Evolutionary conservation across 2,888 invertebrate genomes (phyloP), one percentile per base, ranked within the genome.

Genomic region (Axea sp.): DNA sequence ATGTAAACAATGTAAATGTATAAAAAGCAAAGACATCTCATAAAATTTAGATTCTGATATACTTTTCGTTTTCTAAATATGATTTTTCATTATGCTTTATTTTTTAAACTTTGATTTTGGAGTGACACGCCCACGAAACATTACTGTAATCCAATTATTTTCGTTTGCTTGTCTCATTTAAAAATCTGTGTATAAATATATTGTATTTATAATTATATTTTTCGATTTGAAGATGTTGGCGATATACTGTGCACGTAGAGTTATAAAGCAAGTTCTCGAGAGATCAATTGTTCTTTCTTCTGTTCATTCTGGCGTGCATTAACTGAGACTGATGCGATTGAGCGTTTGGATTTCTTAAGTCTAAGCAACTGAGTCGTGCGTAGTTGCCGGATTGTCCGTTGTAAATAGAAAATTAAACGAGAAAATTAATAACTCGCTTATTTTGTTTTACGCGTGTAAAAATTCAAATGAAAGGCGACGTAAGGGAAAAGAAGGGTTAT

Each of bases 331-430:
- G 73, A 65, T 62, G 57, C 24, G 72, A 8, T 59, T 43, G 51
- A 15, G 26, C 31, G 39, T 57, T 35, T 31, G 30, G 28, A 39
- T 35, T 65, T 45, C 37, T 39, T 9, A 9, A 33, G n/a, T 24
- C 41, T 11, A 51, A 51, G 47, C 11, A 30, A 64, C 15, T 8
- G 7, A 31, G 6, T 47, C 11, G 49, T 14, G n/a, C n/a, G 35
- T 37, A 22, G 45, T 71, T 31, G 26, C 64, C 30, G 24, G 60
- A 65, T 75, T 68, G 76, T 78, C 80, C 82, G 80, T 83, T 85
- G 84, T 86, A 85, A 57, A 86, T 86, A 84, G 75, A 80, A 49
- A 57, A 8, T 35, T n/a, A 15, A 41, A 14, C 14, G 73, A 45
- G 69, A 76, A 73, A 60, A 78, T 59, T 68, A 65, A 55, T 73